Conservation (phyloP, 2,888 invertebrate species). For the Drosophila recens region DNA sequence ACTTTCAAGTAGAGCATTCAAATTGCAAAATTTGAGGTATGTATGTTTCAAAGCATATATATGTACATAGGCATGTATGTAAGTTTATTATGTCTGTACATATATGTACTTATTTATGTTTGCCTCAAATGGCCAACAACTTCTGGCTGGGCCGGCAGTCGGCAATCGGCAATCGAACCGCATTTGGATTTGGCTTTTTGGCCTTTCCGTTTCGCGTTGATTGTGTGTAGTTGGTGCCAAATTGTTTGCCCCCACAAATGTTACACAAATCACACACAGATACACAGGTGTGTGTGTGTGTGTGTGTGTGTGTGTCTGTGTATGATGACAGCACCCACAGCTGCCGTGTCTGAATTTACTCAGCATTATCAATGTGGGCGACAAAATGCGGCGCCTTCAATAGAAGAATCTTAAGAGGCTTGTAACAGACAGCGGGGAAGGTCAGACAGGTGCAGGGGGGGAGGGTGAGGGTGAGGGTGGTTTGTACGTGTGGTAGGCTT, state of each 20-base stretch:
- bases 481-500: background rate
- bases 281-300: constrained; percentile 23
- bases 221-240: constrained; percentile 65
- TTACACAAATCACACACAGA: constrained; percentile 37
- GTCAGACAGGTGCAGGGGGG: background rate
- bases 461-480: no score
- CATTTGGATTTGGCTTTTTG: constrained; percentile 70
- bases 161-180: constrained; percentile 41
- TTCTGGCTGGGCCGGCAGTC: constrained; percentile 30
- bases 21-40: background rate
- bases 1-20: background rate
- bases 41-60: background rate
- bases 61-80: background rate
- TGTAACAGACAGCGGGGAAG: background rate
- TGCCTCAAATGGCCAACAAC: constrained; percentile 70
- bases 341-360: constrained; percentile 8
- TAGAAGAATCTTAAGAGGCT: constrained; percentile 19
- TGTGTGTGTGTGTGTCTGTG: constrained; percentile 27
- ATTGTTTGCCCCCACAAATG: constrained; percentile 75
- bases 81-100: constrained; percentile 12
- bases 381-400: constrained; percentile 32
- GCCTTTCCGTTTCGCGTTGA: constrained; percentile 71
- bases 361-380: constrained; percentile 56
- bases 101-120: constrained; percentile 19
- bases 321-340: constrained; percentile 66